These are phyloP conservation scores for Dromius quadrimaculatus DNA, from an alignment of 2,888 invertebrate genomes.

Conservation along the genomic window DNA sequence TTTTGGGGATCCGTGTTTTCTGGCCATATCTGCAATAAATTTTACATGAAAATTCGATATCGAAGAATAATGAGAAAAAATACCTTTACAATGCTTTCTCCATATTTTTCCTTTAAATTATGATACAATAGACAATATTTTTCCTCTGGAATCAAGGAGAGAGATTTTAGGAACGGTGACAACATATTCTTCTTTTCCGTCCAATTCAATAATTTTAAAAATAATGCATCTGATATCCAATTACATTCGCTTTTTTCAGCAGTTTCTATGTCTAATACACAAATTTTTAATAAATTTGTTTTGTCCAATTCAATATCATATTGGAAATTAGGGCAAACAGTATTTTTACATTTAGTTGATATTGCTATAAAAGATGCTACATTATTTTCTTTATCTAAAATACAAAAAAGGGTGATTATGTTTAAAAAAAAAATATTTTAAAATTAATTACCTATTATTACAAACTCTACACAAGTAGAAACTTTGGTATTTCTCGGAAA, in stretches of 20 bases:
- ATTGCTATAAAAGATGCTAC: constrained; percentile 68
- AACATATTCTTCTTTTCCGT: constrained; percentile 66
- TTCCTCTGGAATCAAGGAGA: constrained; percentile 76
- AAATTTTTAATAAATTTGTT: constrained; percentile 63
- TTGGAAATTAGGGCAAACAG: constrained; percentile 68
- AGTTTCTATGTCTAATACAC: constrained; percentile 64
- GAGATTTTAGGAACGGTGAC: constrained; percentile 67
- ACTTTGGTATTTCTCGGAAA: constrained; percentile 63
- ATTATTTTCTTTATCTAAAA: constrained; percentile 63
- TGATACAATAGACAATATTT: constrained; percentile 80
- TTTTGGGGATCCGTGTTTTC: constrained; percentile 95
- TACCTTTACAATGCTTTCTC: constrained; percentile 78
- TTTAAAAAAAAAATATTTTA: constrained; percentile 66
- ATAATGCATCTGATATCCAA: constrained; percentile 72
- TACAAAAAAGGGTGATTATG: too few relatives aligned
- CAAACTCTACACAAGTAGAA: constrained; percentile 61
- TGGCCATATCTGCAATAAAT: constrained; percentile 80
- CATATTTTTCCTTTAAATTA: constrained; percentile 83
- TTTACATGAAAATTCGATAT: too few relatives aligned
- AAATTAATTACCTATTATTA: constrained; percentile 58
- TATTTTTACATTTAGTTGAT: constrained; percentile 63
- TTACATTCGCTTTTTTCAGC: constrained; percentile 63
- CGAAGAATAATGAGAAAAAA: constrained; percentile 51
- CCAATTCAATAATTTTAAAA: constrained; percentile 76
- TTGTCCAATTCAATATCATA: constrained; percentile 64